Evolutionary conservation across 1,140 invertebrate species (phyloP).

Genomic region (Heliconius nattereri): DNA sequence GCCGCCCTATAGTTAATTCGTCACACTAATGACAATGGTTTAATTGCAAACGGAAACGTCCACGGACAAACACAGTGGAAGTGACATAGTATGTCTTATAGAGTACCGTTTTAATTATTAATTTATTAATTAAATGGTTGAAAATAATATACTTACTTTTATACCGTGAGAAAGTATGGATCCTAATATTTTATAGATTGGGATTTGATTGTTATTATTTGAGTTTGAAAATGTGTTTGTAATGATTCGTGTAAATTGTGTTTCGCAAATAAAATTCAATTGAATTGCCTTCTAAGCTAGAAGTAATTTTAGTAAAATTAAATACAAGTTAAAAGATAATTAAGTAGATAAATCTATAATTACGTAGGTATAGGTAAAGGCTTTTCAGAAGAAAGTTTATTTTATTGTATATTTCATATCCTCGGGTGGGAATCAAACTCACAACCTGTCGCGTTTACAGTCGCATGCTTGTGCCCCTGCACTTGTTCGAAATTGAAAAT

Average conservation of each 20-base stretch:
- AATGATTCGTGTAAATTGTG: neutral
- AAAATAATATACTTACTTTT: neutral
- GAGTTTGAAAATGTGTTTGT: neutral
- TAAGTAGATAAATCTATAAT: neutral
- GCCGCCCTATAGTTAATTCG: conserved; percentile 67
- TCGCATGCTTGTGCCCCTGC: no score
- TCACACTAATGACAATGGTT: conserved; percentile 78
- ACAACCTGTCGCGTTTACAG: no score
- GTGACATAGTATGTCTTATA: conserved; percentile 25
- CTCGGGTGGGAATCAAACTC: no score
- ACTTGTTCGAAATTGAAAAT: no score
- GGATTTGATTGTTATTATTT: neutral
- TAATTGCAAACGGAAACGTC: conserved; percentile 63
- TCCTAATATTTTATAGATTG: conserved; percentile 8
- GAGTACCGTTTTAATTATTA: conserved; percentile 1
- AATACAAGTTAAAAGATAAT: neutral
- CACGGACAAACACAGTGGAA: conserved; percentile 27
- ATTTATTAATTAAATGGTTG: neutral
- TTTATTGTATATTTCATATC: no score
- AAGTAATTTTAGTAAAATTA: neutral
- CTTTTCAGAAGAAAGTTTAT: no score
- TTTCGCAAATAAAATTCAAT: neutral
- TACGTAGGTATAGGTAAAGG: neutral
- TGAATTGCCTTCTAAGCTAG: neutral
- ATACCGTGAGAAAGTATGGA: conserved; percentile 21